Base-by-base conservation (phyloP, 1,140 invertebrate species). In the Pentalonia nigronervosa region DNA sequence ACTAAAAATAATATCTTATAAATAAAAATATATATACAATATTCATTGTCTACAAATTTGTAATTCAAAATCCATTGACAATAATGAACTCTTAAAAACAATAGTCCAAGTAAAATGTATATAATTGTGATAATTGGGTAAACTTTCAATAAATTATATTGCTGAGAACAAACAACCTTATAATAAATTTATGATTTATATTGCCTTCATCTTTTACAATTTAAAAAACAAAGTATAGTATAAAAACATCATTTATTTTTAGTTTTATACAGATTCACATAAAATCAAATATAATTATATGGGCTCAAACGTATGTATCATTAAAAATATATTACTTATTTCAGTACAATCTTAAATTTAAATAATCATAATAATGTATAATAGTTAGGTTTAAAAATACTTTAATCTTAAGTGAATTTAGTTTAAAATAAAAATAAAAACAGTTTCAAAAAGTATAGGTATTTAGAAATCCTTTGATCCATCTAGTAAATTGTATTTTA, bases 391-490 rank as follows among this genome's bases (percentile, higher is more conserved):
- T 90, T 30, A 41, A 60, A 60, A 45, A 60, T 90, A 67, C n/a
- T 30, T 56, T 36, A 53, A 89, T 25, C 53, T 21, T 36, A 53
- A 89, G 8, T 53, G 21, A 34, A 34, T 53, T 89, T 89, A 25
- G 34, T 56, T 89, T 89, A 56, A 25, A 89, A 89, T 60, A 45
- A 53, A 89, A 87, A 48, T 48, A 88, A 36, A 56, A 90, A 7
- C n/a, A 7, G 36, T 67, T 90, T 90, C 14, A 45, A 67, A 60
- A 67, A 90, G 56, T 90, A 90, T 41, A 67, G 30, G 30, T 67
- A 90, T 30, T 60, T 60, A 90, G 7, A 67, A 90, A 90, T 90
- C 89, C 89, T 90, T 90, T 90, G 89, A 67, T 90, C 53, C 89
- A 45, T 90, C 53, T 67, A 90, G 89, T 67, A 90, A 90, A 25